These are phyloP conservation scores for Sphecodes monilicornis DNA, from an alignment of 2,888 invertebrate species.

Conservation along the genomic window DNA sequence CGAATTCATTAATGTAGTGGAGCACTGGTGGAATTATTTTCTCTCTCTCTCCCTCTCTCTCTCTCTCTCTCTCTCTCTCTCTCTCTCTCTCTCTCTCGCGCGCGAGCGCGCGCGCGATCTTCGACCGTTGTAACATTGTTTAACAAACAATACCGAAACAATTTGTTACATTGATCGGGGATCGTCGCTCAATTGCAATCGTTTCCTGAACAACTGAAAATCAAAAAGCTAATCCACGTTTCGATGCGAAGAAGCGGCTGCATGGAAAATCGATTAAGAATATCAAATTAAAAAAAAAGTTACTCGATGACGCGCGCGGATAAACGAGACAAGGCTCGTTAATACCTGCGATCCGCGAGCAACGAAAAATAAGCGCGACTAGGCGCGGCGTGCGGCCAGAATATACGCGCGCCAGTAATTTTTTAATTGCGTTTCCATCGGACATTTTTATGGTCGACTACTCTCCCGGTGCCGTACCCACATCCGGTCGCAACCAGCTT, in stretches of 20 bases:
- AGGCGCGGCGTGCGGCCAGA: slow-evolving; percentile 35
- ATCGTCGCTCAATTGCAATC: not conserved
- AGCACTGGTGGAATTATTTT: not conserved
- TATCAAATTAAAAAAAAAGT: slow-evolving; percentile 21
- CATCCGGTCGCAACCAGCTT: slow-evolving; percentile 36
- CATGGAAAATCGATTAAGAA: slow-evolving; percentile 10
- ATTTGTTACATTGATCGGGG: not conserved
- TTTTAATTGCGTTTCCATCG: slow-evolving; percentile 74
- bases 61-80: too few species aligned
- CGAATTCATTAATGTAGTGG: slow-evolving; percentile 19
- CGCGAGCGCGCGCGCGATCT: not conserved
- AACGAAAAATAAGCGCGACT: slow-evolving; percentile 56
- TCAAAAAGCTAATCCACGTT: not conserved
- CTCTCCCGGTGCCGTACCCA: slow-evolving; percentile 56
- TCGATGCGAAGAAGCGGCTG: not conserved
- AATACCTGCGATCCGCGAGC: slow-evolving; percentile 53
- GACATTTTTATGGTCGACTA: slow-evolving; percentile 74
- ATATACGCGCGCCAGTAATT: slow-evolving; percentile 71
- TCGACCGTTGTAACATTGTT: not conserved
- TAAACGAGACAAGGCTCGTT: slow-evolving; percentile 57
- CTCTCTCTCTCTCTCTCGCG: too few species aligned
- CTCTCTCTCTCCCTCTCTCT: too few species aligned
- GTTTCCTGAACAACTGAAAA: not conserved
- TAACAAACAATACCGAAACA: not conserved
- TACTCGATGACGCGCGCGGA: slow-evolving; percentile 40